Conservation (phyloP, 2,888 invertebrate genomes). For the Ferdinandea cuprea region DNA sequence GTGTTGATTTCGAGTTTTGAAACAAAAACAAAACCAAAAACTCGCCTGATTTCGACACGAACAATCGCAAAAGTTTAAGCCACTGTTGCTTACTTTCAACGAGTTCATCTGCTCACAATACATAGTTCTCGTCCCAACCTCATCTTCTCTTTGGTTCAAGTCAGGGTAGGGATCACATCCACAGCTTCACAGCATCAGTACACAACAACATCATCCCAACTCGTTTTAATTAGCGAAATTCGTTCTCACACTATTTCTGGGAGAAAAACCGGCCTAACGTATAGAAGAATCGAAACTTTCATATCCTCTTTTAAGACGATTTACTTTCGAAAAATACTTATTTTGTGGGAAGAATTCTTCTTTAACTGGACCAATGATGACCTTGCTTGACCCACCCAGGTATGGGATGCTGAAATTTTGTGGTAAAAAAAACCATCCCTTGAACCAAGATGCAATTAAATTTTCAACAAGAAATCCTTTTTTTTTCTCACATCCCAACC, state of each 20-base stretch:
- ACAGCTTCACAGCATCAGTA: conserved; percentile 50
- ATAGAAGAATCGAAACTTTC: conserved; percentile 61
- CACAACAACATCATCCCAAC: conserved; percentile 25
- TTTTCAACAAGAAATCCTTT: conserved; percentile 59
- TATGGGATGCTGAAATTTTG: conserved; percentile 55
- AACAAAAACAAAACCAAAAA: too few relatives aligned
- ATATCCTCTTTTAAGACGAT: conserved; percentile 55
- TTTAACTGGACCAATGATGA: conserved; percentile 65
- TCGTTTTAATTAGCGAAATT: conserved; percentile 21
- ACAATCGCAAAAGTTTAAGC: not conserved
- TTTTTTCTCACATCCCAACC: conserved; percentile 9
- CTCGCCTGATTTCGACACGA: too few relatives aligned
- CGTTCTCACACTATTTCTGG: conserved; percentile 61
- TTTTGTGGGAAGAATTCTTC: conserved; percentile 8
- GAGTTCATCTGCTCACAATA: conserved; percentile 32
- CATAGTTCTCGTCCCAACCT: conserved; percentile 15
- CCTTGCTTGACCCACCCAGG: conserved; percentile 62
- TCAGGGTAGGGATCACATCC: conserved; percentile 54
- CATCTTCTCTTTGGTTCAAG: conserved; percentile 16
- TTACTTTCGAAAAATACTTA: conserved; percentile 36
- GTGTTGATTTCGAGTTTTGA: too few relatives aligned
- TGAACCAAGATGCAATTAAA: conserved; percentile 56
- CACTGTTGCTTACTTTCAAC: conserved; percentile 22
- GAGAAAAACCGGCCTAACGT: conserved; percentile 49
- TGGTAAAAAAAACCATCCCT: conserved; percentile 50